These are phyloP conservation scores for Oreortyx pictus DNA, from an alignment of 2,797 vertebrate species.

Conservation along the genomic window DNA sequence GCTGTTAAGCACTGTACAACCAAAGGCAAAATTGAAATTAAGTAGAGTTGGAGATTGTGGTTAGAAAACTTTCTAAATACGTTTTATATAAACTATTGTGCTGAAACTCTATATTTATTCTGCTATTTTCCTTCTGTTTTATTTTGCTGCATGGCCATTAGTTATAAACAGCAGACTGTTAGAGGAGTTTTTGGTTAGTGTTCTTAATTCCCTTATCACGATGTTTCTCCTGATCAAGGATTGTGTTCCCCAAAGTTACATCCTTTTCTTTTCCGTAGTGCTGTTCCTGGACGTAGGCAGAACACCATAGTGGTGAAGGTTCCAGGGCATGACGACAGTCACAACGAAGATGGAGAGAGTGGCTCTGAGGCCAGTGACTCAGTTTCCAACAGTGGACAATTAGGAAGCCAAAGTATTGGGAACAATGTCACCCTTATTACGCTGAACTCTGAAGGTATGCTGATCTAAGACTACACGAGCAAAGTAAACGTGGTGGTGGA, in stretches of 20 bases:
- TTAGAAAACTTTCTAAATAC: not conserved
- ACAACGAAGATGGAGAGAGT: constrained; percentile 94
- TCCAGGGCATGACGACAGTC: constrained; percentile 91
- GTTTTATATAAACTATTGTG: not conserved
- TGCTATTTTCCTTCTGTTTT: not conserved
- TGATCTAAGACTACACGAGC: not conserved
- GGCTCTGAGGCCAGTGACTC: constrained; percentile 97
- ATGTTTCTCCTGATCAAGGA: not conserved
- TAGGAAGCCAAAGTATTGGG: constrained; percentile 84
- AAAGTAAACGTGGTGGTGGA: not conserved
- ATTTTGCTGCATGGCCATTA: not conserved
- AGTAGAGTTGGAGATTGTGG: not conserved
- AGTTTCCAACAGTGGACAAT: constrained; percentile 90
- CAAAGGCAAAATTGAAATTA: not conserved
- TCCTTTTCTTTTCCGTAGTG: constrained; percentile 76
- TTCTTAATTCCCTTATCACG: not conserved
- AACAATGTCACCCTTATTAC: constrained; percentile 98
- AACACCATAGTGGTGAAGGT: constrained; percentile 98
- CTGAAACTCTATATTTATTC: not conserved
- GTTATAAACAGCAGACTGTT: not conserved
- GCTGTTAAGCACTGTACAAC: not conserved
- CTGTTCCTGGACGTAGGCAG: constrained; percentile 90
- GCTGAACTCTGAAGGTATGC: constrained; percentile 94
- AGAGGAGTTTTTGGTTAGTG: not conserved
- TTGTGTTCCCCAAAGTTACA: not conserved